Base-by-base conservation (phyloP, 2,797 vertebrate species). In the Cyprinella venusta region DNA sequence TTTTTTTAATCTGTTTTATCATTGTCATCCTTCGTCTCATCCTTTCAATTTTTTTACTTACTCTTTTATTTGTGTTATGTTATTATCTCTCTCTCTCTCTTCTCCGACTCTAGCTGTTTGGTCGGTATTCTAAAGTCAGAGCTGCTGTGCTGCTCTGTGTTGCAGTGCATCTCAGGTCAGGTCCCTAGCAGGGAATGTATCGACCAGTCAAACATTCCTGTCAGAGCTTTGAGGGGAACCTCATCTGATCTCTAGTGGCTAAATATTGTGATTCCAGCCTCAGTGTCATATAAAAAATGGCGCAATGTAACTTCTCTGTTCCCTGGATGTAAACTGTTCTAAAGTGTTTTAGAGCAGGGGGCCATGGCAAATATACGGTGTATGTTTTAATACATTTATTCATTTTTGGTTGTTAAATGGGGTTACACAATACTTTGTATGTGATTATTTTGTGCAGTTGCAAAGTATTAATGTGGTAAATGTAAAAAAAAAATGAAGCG, bases 101-200 rank as follows among this genome's bases (percentile, higher is more conserved):
- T 48, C 13, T 30, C 4, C 36, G 26, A 59, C 18, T 42, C 40
- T 50, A 54, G 48, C 64, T 48, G 24, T 61, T 59, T 70, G 36
- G 21, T 45, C 1, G 0, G 52, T 80, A 69, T 36, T 30, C 26
- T 61, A 8, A 71, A 61, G 38, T 80, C 38, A 70, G 10, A 33
- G 79, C 40, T 61, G 69, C 13, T 64, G 26, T 38, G 45, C 59
- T 81, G 59, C 80, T 81, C 21, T 81, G 30, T 45, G 13, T 72
- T 54, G 42, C 16, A 40, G 70, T 81, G 59, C 70, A 74, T 75
- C 70, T 63, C 30, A 72, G 70, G 59, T 75, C 80, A 82, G 59
- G 71, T 82, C 80, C n/a, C 63, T 54, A 56, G 61, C 63, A 75
- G 48, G 36, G 33, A 54, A 45, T 40, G 80, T 67, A 76, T 76